These are phyloP conservation scores for Zaprionus vittiger DNA, from an alignment of 1,140 invertebrate genomes.

Conservation along the genomic window DNA sequence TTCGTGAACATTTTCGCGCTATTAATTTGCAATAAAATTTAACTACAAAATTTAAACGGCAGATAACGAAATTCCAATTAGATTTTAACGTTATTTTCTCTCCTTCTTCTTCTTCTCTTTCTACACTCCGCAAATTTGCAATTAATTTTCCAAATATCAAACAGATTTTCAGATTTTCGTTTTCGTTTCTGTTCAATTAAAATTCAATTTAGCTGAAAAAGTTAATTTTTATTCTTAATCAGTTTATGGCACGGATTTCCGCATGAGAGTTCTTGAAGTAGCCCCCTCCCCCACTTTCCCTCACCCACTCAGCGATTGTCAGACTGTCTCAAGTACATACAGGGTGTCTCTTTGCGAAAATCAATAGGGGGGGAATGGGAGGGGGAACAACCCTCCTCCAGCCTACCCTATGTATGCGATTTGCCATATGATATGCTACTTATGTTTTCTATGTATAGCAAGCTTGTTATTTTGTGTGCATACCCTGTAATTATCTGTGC, in stretches of 20 bases:
- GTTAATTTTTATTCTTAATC: conserved; percentile 11
- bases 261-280: not conserved
- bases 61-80: conserved; percentile 4
- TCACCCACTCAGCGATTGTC: not conserved
- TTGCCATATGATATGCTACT: conserved; percentile 14
- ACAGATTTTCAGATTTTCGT: not conserved
- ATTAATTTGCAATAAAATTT: conserved; percentile 3
- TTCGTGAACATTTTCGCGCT: not conserved
- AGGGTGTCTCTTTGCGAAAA: conserved; percentile 39
- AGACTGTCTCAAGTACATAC: conserved; percentile 14
- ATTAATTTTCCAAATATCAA: conserved; percentile 4
- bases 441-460: conserved; percentile 3
- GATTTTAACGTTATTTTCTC: not conserved
- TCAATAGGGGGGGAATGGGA: conserved; percentile 3
- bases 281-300: not conserved
- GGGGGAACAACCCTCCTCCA: not conserved
- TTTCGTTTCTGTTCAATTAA: conserved; percentile 16
- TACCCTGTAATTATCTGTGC: not conserved
- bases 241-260: conserved; percentile 4
- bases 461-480: not conserved
- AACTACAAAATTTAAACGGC: not conserved
- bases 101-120: too few relatives aligned
- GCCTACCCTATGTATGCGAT: conserved; percentile 1
- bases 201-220: conserved; percentile 22
- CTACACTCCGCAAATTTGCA: not conserved